Conservation (phyloP, 2,888 invertebrate genomes). For the Tromatobia lineatoria region DNA sequence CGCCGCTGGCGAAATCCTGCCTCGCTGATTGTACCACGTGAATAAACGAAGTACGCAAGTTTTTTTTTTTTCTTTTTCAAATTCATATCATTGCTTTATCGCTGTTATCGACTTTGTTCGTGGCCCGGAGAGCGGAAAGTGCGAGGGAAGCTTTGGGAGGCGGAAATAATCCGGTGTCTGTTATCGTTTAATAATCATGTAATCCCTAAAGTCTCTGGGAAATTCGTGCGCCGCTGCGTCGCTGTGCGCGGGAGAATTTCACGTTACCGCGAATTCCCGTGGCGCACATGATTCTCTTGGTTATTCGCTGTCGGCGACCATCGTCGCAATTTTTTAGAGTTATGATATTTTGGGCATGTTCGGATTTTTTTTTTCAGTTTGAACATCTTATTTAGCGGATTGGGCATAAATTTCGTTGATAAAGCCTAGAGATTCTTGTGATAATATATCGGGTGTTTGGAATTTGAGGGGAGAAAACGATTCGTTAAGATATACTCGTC, state of each 20-base stretch:
- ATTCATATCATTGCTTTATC: too few relatives aligned
- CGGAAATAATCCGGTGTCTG: too few relatives aligned
- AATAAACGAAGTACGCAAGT: conserved; percentile 36
- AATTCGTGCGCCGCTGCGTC: conserved; percentile 37
- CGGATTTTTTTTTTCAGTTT: background rate
- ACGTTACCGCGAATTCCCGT: conserved; percentile 40
- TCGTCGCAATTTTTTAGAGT: background rate
- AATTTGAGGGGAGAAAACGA: background rate
- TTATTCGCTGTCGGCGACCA: background rate
- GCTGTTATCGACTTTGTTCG: background rate
- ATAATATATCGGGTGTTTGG: background rate
- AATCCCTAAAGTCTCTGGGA: too few relatives aligned
- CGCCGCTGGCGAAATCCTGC: background rate
- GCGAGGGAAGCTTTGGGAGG: too few relatives aligned
- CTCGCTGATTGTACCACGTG: background rate
- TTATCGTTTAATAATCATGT: too few relatives aligned
- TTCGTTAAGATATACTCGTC: background rate
- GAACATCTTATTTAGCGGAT: too few relatives aligned
- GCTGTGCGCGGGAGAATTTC: conserved; percentile 63
- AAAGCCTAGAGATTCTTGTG: conserved; percentile 18
- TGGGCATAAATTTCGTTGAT: too few relatives aligned
- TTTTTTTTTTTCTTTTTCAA: background rate
- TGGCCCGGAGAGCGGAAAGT: background rate
- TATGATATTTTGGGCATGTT: background rate
- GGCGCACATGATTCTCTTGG: background rate